Evolutionary conservation across 2,888 invertebrate genomes (phyloP).

Genomic region (Hanleya hanleyi): DNA sequence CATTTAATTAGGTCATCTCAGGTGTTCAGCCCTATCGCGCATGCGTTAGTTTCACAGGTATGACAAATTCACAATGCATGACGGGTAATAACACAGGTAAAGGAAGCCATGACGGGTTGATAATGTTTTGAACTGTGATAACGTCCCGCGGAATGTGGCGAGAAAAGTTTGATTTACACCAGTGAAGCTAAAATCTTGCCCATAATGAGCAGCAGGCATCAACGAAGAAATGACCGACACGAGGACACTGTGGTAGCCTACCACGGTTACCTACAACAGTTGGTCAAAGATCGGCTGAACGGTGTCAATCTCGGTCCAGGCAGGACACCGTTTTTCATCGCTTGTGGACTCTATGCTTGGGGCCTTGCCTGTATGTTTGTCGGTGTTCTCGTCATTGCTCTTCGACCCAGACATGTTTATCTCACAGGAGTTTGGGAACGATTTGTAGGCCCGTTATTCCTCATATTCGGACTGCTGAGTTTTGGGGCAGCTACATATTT

Average conservation of each 20-base stretch:
- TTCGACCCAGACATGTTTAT: slow-evolving; percentile 62
- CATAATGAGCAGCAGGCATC: not conserved
- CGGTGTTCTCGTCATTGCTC: slow-evolving; percentile 53
- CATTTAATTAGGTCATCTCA: no score
- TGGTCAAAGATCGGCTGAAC: slow-evolving; percentile 58
- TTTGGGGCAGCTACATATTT: slow-evolving; percentile 48
- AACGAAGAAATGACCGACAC: slow-evolving; percentile 17
- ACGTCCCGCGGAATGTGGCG: not conserved
- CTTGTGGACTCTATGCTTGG: slow-evolving; percentile 37
- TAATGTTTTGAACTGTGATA: not conserved
- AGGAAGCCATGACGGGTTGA: not conserved
- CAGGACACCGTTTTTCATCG: slow-evolving; percentile 42
- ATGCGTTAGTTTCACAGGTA: not conserved
- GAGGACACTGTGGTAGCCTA: slow-evolving; percentile 65
- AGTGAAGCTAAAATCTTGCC: no score
- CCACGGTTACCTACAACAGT: slow-evolving; percentile 57
- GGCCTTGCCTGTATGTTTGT: slow-evolving; percentile 46
- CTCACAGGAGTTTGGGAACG: slow-evolving; percentile 57
- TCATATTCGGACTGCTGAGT: slow-evolving; percentile 49
- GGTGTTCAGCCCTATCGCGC: not conserved
- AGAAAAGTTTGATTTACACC: not conserved
- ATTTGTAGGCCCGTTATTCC: slow-evolving; percentile 59
- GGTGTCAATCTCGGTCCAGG: slow-evolving; percentile 59
- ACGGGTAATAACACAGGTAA: slow-evolving; percentile 1
- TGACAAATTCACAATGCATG: not conserved